Percentiles rank a stretch among this genome's conserved stretches.
Evolutionary conservation across 2,797 vertebrate species (phyloP).

Genomic region (Leucoraja ocellata): DNA sequence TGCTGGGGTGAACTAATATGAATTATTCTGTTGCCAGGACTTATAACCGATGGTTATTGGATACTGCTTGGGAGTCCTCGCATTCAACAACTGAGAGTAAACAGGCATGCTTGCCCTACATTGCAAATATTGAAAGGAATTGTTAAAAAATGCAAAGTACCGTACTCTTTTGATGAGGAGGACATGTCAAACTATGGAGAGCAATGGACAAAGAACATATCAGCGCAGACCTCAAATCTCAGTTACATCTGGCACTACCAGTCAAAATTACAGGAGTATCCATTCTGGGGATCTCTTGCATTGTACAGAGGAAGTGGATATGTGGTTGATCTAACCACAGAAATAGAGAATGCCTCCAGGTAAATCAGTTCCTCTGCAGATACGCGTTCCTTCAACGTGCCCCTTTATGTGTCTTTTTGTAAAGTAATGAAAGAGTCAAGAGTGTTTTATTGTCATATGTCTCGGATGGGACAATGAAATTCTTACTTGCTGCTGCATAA

Average conservation of each 20-base stretch:
- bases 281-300: slow-evolving; percentile 43
- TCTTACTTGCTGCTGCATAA: too few species aligned
- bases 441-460: too few species aligned
- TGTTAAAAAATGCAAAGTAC: not conserved
- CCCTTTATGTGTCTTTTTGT: not conserved
- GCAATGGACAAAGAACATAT: slow-evolving; percentile 41
- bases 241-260: slow-evolving; percentile 47
- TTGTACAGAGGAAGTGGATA: slow-evolving; percentile 50
- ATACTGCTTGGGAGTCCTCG: slow-evolving; percentile 50
- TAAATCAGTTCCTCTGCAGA: slow-evolving; percentile 35
- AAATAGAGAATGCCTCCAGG: slow-evolving; percentile 45
- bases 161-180: slow-evolving; percentile 40
- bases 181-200: slow-evolving; percentile 41
- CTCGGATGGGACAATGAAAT: too few species aligned
- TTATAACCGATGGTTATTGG: slow-evolving; percentile 49
- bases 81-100: slow-evolving; percentile 47
- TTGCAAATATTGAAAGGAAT: not conserved
- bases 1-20: not conserved
- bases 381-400: not conserved
- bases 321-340: slow-evolving; percentile 45
- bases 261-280: slow-evolving; percentile 39
- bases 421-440: not conserved
- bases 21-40: slow-evolving; percentile 42
- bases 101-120: not conserved
- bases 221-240: not conserved